These are phyloP conservation scores for Brachionus angularis DNA, from an alignment of 1,140 invertebrate species.

Conservation along the genomic window DNA sequence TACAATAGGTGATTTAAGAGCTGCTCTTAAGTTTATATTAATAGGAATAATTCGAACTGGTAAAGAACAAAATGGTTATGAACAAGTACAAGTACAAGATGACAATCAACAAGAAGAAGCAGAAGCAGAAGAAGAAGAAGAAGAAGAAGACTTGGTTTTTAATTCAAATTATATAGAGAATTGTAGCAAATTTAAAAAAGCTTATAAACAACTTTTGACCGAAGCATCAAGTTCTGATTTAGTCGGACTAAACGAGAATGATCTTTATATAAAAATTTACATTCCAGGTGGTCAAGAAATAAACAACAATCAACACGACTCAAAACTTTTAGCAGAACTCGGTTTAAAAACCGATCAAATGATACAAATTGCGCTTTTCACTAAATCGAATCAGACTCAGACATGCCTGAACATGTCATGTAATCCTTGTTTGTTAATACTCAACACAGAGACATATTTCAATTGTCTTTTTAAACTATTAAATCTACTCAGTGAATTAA, in stretches of 20 bases:
- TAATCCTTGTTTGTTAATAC: not conserved
- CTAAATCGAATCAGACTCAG: not conserved
- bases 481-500: not conserved
- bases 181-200: too few species aligned
- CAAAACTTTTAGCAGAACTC: slow-evolving; percentile 10
- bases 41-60: too few species aligned
- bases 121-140: too few species aligned
- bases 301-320: not conserved
- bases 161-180: too few species aligned
- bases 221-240: too few species aligned
- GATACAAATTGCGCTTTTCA: slow-evolving; percentile 8
- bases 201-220: too few species aligned
- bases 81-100: not conserved
- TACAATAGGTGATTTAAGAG: slow-evolving; percentile 79
- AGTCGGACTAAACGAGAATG: slow-evolving; percentile 1
- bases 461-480: slow-evolving; percentile 22
- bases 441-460: slow-evolving; percentile 30
- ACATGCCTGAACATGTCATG: not conserved
- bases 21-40: too few species aligned
- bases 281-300: not conserved
- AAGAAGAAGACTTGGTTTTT: too few species aligned
- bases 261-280: slow-evolving; percentile 12
- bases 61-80: not conserved
- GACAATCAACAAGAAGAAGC: too few species aligned
- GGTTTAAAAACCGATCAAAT: slow-evolving; percentile 20